A percentile compares a stretch with the other conserved stretches of the same genome.
These are phyloP conservation scores for Martes martes DNA, from an alignment of 2,113 vertebrate species.

Conservation along the genomic window DNA sequence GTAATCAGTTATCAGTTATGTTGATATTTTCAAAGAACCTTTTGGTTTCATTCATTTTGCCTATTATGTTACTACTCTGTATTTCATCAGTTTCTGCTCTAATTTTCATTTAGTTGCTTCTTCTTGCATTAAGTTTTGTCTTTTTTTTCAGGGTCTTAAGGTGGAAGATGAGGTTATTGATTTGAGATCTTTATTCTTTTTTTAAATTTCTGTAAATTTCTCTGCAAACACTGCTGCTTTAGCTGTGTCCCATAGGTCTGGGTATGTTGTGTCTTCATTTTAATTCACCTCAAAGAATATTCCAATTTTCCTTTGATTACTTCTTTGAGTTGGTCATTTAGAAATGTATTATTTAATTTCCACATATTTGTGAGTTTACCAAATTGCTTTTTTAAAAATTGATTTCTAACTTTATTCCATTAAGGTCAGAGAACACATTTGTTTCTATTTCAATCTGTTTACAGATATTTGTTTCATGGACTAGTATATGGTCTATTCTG, in stretches of 20 bases:
- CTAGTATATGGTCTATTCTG: not conserved
- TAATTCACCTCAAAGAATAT: not conserved
- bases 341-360: not conserved
- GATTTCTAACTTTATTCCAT: not conserved
- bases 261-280: not conserved
- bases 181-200: not conserved
- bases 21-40: not conserved
- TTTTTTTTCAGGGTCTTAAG: not conserved
- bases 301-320: not conserved
- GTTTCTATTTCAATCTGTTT: not conserved
- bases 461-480: not conserved
- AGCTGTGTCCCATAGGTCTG: not conserved
- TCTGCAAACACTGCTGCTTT: not conserved
- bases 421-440: not conserved
- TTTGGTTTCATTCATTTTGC: not conserved
- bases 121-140: not conserved
- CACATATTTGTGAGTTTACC: not conserved
- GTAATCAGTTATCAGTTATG: not conserved
- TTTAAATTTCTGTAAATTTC: not conserved
- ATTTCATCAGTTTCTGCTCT: not conserved
- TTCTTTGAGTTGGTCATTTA: not conserved
- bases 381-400: not conserved
- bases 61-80: not conserved
- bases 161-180: not conserved
- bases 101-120: not conserved